Conservation (phyloP, 2,113 vertebrate genomes). For the Oncorhynchus tshawytscha region DNA sequence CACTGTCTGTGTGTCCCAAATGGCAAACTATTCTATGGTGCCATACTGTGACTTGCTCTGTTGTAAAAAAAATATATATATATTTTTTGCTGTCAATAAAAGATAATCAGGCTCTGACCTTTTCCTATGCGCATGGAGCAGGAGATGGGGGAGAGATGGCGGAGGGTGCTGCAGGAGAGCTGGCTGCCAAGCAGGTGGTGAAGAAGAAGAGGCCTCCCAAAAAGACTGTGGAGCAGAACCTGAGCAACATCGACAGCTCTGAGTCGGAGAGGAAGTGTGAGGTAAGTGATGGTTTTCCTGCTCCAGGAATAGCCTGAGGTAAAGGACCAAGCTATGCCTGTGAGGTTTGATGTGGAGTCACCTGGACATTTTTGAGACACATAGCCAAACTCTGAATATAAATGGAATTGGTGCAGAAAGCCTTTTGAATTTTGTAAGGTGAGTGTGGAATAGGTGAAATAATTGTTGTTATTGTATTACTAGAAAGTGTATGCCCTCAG, state of each 20-base stretch:
- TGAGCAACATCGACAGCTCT: constrained; percentile 82
- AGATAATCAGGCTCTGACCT: neutral
- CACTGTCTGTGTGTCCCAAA: neutral
- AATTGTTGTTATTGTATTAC: too few species aligned
- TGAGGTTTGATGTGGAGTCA: neutral
- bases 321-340: too few species aligned
- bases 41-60: neutral
- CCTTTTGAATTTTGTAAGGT: neutral
- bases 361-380: neutral
- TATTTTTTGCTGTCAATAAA: neutral
- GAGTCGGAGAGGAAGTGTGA: constrained; percentile 77
- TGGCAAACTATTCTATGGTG: neutral
- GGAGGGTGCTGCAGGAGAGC: constrained; percentile 30
- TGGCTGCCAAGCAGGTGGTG: constrained; percentile 60
- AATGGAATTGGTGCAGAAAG: neutral
- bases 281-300: constrained; percentile 63
- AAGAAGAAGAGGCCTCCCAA: constrained; percentile 78
- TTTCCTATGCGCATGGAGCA: neutral
- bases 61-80: neutral
- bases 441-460: too few species aligned
- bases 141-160: constrained; percentile 33
- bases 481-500: too few species aligned
- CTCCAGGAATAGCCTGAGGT: neutral
- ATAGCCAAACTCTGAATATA: neutral
- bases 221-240: constrained; percentile 86